Percentiles rank a stretch among this genome's conserved stretches.
phyloP scores from a whole-genome alignment of 2,797 vertebrate genomes.

The Xiphophorus birchmanni region DNA sequence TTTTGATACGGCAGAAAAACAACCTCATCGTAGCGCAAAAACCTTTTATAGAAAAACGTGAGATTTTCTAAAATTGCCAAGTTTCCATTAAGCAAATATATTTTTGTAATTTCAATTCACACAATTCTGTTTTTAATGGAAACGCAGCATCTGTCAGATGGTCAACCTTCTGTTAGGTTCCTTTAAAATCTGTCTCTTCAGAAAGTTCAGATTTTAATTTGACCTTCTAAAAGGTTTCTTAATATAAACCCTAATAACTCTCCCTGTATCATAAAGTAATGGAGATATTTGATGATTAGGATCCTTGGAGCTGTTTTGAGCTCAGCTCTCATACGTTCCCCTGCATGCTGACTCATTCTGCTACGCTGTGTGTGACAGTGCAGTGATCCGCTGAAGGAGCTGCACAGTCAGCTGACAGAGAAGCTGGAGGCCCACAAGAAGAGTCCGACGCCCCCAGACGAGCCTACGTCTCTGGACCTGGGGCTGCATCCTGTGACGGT shows the following conservation, averaged over 20 bases:
- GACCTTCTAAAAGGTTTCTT: neutral
- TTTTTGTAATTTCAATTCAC: no score
- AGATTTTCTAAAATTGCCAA: no score
- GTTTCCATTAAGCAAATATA: no score
- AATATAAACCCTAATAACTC: neutral
- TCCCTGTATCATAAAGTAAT: neutral
- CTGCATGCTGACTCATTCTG: constrained; percentile 15
- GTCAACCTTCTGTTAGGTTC: neutral
- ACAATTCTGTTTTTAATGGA: no score
- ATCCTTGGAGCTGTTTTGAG: neutral
- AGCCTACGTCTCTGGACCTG: constrained; percentile 88
- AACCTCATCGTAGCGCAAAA: no score
- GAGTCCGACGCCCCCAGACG: constrained; percentile 82
- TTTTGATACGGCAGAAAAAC: no score
- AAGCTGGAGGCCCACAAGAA: constrained; percentile 90
- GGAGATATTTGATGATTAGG: neutral
- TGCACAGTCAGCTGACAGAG: constrained; percentile 87
- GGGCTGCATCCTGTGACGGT: constrained; percentile 86
- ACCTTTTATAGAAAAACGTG: no score
- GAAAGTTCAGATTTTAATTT: neutral
- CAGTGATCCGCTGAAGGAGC: constrained; percentile 91
- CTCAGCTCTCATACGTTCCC: neutral
- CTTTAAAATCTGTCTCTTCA: neutral
- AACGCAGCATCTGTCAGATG: neutral
- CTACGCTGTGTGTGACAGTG: constrained; percentile 77